These are phyloP conservation scores for Protonibea diacanthus DNA, from an alignment of 2,797 vertebrate genomes.

Conservation along the genomic window DNA sequence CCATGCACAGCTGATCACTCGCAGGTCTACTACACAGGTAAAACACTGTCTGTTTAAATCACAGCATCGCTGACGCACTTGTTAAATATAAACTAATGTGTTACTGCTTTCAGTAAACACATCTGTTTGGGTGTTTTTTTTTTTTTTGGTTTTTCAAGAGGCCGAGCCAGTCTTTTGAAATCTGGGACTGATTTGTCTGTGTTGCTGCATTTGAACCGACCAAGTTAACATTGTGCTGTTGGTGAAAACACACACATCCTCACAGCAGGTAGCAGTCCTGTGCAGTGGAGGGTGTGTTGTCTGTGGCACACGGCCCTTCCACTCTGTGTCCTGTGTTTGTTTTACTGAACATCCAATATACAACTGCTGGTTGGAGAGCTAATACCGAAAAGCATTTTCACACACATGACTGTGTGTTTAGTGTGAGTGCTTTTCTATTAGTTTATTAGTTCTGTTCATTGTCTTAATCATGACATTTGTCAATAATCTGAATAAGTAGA, in stretches of 20 bases:
- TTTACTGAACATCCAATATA: not conserved
- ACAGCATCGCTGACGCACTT: not conserved
- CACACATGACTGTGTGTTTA: not conserved
- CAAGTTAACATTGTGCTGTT: not conserved
- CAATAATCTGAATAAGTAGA: not conserved
- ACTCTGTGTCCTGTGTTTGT: not conserved
- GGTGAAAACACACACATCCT: not conserved
- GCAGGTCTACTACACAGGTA: conserved; percentile 1
- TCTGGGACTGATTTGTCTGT: not conserved
- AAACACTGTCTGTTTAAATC: not conserved
- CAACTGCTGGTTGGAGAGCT: not conserved
- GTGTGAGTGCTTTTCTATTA: not conserved
- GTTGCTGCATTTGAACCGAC: not conserved
- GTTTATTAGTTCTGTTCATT: not conserved
- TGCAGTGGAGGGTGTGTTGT: not conserved
- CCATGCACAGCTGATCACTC: not conserved
- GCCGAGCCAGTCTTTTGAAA: not conserved
- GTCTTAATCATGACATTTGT: not conserved
- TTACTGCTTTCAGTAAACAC: conserved; percentile 4
- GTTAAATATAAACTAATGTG: not conserved
- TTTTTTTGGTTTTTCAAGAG: not conserved
- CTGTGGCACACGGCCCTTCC: not conserved
- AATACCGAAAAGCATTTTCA: not conserved
- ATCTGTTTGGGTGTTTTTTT: not conserved
- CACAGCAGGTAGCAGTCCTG: not conserved